These are phyloP conservation scores for Drosophila affinis DNA, from an alignment of 2,888 invertebrate species.

Conservation along the genomic window DNA sequence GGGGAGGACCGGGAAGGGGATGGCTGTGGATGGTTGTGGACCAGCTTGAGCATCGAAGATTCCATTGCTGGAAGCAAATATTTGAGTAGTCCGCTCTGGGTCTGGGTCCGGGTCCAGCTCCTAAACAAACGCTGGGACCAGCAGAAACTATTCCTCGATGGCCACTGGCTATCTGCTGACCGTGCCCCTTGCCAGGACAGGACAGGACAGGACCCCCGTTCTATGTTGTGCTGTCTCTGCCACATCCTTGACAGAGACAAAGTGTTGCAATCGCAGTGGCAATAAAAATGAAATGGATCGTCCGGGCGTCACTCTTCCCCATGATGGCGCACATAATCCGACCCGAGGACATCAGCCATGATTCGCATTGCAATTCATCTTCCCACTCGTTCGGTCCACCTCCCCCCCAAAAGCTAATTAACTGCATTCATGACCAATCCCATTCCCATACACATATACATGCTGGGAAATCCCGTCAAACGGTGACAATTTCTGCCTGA, in stretches of 20 bases:
- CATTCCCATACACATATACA: not conserved
- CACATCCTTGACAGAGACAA: constrained; percentile 37
- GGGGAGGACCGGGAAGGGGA: constrained; percentile 13
- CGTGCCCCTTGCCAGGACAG: not conserved
- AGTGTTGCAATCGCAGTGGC: constrained; percentile 45
- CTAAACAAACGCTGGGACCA: constrained; percentile 55
- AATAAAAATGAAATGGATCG: constrained; percentile 51
- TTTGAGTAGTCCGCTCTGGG: constrained; percentile 24
- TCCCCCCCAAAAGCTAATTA: constrained; percentile 50
- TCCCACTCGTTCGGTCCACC: not conserved
- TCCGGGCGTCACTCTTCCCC: constrained; percentile 31
- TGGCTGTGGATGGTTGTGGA: constrained; percentile 17
- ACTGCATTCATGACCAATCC: constrained; percentile 42
- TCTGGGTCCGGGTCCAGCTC: constrained; percentile 37
- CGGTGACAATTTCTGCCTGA: constrained; percentile 23
- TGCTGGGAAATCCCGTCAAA: not conserved
- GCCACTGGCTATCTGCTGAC: constrained; percentile 12
- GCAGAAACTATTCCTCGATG: constrained; percentile 32
- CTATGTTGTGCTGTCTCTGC: not conserved
- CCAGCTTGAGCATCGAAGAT: constrained; percentile 31
- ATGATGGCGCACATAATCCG: constrained; percentile 45
- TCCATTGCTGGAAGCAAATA: constrained; percentile 54
- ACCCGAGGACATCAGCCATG: constrained; percentile 14
- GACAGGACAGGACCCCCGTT: not conserved
- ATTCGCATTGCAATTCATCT: constrained; percentile 18